Percentiles rank a stretch among this genome's conserved stretches.
phyloP scores from a whole-genome alignment of 2,797 vertebrate species.

The Semotilus atromaculatus region DNA sequence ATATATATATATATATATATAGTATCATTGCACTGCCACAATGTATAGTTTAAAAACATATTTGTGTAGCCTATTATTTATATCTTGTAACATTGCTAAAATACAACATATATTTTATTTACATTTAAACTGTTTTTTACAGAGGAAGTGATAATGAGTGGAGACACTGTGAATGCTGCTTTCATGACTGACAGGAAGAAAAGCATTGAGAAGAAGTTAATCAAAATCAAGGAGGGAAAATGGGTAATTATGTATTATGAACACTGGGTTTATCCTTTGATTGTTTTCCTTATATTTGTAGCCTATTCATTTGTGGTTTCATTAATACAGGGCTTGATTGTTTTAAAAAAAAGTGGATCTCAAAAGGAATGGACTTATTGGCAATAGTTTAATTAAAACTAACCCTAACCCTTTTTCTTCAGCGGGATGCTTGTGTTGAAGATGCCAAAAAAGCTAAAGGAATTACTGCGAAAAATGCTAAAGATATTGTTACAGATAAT shows the following conservation, averaged over 20 bases:
- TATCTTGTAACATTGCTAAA: not conserved
- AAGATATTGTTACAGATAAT: constrained; percentile 46
- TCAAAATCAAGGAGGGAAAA: constrained; percentile 51
- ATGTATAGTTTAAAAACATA: not conserved
- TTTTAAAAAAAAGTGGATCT: not conserved
- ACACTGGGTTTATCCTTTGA: not conserved
- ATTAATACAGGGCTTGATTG: not conserved
- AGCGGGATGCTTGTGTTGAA: constrained; percentile 58
- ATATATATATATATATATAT: too few species aligned
- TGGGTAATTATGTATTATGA: constrained; percentile 50
- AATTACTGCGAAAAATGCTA: not conserved
- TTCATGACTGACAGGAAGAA: constrained; percentile 36
- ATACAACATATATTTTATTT: not conserved
- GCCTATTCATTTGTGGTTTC: not conserved
- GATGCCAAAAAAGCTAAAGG: constrained; percentile 30
- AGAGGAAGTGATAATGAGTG: constrained; percentile 56
- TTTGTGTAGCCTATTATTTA: not conserved
- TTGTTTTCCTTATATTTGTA: not conserved
- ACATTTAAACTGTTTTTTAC: constrained; percentile 23
- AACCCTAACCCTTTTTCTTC: not conserved
- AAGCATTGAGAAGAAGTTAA: not conserved
- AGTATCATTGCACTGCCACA: not conserved
- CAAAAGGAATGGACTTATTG: not conserved
- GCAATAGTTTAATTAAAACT: not conserved
- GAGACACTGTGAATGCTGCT: constrained; percentile 40